phyloP scores from a whole-genome alignment of 2,797 vertebrate species.

The Pseudopleuronectes americanus region DNA sequence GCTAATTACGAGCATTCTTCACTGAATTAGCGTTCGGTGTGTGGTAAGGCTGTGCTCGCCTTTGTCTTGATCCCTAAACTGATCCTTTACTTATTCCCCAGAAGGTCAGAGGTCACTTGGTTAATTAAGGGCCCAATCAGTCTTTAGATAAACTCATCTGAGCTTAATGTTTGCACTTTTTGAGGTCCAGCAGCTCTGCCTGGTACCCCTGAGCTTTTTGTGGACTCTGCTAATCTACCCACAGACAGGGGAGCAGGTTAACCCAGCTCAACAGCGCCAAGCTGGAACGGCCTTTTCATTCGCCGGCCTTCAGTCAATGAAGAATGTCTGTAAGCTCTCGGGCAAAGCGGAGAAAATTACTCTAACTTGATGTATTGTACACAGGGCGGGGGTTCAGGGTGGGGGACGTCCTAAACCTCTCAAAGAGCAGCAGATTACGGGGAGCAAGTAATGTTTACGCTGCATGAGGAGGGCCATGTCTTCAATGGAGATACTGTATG shows the following conservation, averaged over 20 bases:
- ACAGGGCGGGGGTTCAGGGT: conserved; percentile 43
- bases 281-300: conserved; percentile 89
- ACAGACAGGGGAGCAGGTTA: conserved; percentile 88
- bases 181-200: conserved; percentile 90
- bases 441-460: conserved; percentile 71
- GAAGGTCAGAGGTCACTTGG: conserved; percentile 93
- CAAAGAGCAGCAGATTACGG: conserved; percentile 77
- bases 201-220: conserved; percentile 91
- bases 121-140: conserved; percentile 94
- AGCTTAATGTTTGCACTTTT: conserved; percentile 93
- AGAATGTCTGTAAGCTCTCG: conserved; percentile 92
- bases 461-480: conserved; percentile 51
- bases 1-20: conserved; percentile 98
- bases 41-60: conserved; percentile 91
- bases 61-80: conserved; percentile 93
- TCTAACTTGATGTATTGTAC: conserved; percentile 87
- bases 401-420: conserved; percentile 72
- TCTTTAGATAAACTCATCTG: conserved; percentile 93
- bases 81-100: conserved; percentile 95
- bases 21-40: conserved; percentile 95
- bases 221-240: conserved; percentile 89
- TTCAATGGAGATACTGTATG: conserved; percentile 68
- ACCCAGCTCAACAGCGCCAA: conserved; percentile 89
- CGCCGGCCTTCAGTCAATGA: conserved; percentile 89
- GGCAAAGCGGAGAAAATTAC: conserved; percentile 88